Percentiles rank a stretch among this genome's conserved stretches.
phyloP scores from a whole-genome alignment of 2,113 vertebrate genomes.

The Thryonomys swinderianus region DNA sequence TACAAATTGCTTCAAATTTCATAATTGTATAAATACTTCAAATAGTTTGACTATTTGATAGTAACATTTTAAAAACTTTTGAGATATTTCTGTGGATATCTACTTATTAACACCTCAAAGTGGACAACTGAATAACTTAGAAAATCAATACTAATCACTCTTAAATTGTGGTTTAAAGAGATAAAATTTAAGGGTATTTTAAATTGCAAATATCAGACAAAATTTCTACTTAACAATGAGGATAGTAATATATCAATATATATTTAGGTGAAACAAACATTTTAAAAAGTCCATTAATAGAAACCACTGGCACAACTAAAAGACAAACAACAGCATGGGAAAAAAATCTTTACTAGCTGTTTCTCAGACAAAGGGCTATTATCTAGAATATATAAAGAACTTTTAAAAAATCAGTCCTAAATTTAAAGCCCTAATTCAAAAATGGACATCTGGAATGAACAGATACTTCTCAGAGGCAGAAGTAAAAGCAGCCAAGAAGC shows the following conservation, averaged over 20 bases:
- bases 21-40: background rate
- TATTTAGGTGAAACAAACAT: background rate
- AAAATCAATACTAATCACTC: background rate
- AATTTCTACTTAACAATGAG: background rate
- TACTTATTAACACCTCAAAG: background rate
- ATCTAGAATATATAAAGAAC: no score
- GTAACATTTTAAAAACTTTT: background rate
- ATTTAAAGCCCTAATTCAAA: no score
- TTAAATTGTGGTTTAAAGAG: background rate
- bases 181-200: conserved; percentile 9
- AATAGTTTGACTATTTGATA: background rate
- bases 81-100: background rate
- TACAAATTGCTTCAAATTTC: background rate
- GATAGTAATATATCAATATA: background rate
- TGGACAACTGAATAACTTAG: background rate
- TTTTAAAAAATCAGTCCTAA: no score
- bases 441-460: no score
- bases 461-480: no score
- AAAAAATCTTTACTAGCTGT: no score
- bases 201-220: background rate
- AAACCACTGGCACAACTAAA: no score
- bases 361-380: no score
- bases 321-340: no score
- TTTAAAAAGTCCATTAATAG: background rate
- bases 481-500: no score